Evolutionary conservation across 2,888 invertebrate genomes (phyloP).

Genomic region (Lamellibrachia columna): DNA sequence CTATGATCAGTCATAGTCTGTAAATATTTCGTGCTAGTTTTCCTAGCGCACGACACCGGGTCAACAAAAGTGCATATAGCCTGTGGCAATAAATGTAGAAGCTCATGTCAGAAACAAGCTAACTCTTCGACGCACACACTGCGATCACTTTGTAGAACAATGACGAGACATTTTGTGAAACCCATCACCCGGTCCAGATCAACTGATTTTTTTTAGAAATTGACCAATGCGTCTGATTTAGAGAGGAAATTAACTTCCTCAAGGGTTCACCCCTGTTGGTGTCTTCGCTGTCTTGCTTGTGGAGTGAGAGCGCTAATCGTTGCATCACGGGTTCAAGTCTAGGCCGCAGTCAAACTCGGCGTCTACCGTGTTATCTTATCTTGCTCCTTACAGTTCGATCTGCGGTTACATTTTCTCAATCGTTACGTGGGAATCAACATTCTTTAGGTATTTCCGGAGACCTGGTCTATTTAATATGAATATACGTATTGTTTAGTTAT

Average conservation of each 20-base stretch:
- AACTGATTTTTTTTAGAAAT: not conserved
- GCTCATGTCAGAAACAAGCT: not conserved
- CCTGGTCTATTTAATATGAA: not conserved
- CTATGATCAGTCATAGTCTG: not conserved
- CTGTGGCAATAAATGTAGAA: not conserved
- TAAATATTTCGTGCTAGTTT: too few species aligned
- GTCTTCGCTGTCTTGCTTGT: not conserved
- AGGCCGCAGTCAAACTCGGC: not conserved
- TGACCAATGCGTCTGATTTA: not conserved
- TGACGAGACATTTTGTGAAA: not conserved
- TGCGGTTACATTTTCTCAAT: not conserved
- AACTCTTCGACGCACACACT: not conserved
- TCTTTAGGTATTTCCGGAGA: not conserved
- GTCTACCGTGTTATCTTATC: not conserved
- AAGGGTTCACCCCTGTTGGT: not conserved
- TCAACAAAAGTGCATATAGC: not conserved
- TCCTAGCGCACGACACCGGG: not conserved
- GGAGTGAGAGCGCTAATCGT: not conserved
- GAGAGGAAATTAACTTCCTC: not conserved
- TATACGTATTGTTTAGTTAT: not conserved
- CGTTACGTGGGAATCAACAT: not conserved
- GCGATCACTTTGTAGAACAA: not conserved
- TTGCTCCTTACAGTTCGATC: not conserved
- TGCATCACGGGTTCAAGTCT: not conserved
- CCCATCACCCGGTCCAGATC: not conserved